Conservation (phyloP, 23 tunicate genomes). For the Trididemnum miniatum region DNA sequence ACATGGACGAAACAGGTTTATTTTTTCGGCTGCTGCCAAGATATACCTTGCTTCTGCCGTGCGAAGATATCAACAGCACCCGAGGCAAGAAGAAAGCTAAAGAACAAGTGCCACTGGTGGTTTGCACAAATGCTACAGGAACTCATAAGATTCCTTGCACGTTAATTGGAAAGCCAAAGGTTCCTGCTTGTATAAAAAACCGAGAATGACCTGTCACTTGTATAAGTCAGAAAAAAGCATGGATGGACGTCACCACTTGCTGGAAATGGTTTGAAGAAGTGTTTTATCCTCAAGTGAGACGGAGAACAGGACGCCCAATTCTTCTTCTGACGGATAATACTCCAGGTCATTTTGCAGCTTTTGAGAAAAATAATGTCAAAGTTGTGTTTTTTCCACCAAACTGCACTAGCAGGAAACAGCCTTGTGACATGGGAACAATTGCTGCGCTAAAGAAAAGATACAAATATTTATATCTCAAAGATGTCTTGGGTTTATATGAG, state of each 20-base stretch:
- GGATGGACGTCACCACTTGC: conserved; percentile 46
- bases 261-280: conserved; percentile 41
- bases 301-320: conserved; percentile 51
- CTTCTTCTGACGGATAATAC: conserved; percentile 31
- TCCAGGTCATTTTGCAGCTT: conserved; percentile 45
- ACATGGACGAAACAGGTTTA: too few species aligned
- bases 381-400: conserved; percentile 48
- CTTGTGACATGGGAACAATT: conserved; percentile 49
- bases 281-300: conserved; percentile 42
- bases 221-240: conserved; percentile 37
- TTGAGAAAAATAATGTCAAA: conserved; percentile 30
- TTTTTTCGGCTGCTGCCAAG: conserved; percentile 15
- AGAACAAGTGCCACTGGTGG: conserved; percentile 26
- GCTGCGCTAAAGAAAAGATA: conserved; percentile 48
- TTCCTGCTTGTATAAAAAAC: conserved; percentile 36
- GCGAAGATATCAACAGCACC: conserved; percentile 19
- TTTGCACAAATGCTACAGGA: conserved; percentile 54
- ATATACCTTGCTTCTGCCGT: conserved; percentile 26
- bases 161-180: conserved; percentile 43
- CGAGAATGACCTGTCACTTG: conserved; percentile 42
- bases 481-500: conserved; percentile 19
- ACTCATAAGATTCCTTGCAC: conserved; percentile 45
- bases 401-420: conserved; percentile 50
- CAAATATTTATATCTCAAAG: conserved; percentile 25
- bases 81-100: conserved; percentile 40